Percentiles rank a stretch among this genome's conserved stretches.
These are phyloP conservation scores for Mormyrops boulengeri DNA, from an alignment of 2,797 vertebrate genomes.

Conservation along the genomic window DNA sequence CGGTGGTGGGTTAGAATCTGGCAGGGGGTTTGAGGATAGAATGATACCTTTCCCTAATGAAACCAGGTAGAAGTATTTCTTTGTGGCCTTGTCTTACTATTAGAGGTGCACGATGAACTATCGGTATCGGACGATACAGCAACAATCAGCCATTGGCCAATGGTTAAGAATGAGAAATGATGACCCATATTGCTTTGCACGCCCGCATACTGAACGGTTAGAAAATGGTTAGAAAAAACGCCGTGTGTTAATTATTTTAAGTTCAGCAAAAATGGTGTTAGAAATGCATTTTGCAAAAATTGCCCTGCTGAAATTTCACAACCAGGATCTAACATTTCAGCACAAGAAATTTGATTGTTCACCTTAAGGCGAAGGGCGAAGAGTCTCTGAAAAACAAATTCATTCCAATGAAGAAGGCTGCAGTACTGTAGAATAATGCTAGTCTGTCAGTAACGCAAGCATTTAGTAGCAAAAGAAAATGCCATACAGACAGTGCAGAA, in stretches of 20 bases:
- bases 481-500: background rate
- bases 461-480: background rate
- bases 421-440: background rate
- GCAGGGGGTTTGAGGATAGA: background rate
- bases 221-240: background rate
- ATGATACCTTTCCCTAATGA: background rate
- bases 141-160: background rate
- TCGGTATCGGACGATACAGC: background rate
- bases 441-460: background rate
- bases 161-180: background rate
- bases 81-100: background rate
- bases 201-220: background rate
- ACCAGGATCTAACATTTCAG: background rate
- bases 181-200: background rate
- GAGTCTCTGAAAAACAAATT: background rate
- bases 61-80: background rate
- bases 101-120: background rate
- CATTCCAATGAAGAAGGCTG: background rate
- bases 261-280: background rate
- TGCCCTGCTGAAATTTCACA: background rate
- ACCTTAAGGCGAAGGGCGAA: background rate
- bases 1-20: background rate
- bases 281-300: background rate
- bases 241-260: background rate
- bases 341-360: background rate